A percentile compares a stretch with the other conserved stretches of the same genome.
phyloP scores from a whole-genome alignment of 1,140 invertebrate genomes.

The Drosophila pachea region DNA sequence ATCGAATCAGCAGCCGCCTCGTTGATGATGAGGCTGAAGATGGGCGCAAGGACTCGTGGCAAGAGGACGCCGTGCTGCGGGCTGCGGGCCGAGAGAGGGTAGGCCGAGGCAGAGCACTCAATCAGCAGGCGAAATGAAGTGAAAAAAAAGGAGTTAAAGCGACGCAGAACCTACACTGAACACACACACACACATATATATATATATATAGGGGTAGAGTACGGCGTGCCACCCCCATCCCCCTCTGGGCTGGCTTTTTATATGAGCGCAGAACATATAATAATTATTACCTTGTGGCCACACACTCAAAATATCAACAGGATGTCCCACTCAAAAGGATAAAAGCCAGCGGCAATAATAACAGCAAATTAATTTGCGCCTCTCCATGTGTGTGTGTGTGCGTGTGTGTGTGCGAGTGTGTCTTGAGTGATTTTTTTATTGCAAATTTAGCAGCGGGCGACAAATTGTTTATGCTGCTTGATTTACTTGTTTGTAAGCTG shows the following conservation, averaged over 20 bases:
- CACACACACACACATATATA: no score
- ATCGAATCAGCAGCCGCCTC: conserved; percentile 42
- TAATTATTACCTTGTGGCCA: conserved; percentile 58
- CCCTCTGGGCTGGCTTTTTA: conserved; percentile 19
- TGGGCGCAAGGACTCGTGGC: conserved; percentile 9
- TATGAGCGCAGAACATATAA: conserved; percentile 24
- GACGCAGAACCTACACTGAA: not conserved
- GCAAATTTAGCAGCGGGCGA: conserved; percentile 59
- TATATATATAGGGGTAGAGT: conserved; percentile 20
- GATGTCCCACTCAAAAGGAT: conserved; percentile 51
- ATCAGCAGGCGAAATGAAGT: conserved; percentile 36
- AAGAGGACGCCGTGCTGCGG: not conserved
- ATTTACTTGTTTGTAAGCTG: conserved; percentile 38
- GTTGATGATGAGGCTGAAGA: conserved; percentile 20
- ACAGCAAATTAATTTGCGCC: conserved; percentile 61
- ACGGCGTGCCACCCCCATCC: no score
- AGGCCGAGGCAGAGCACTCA: conserved; percentile 37
- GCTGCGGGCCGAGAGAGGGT: conserved; percentile 15
- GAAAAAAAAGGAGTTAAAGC: conserved; percentile 34
- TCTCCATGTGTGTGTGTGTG: conserved; percentile 30
- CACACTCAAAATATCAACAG: conserved; percentile 61
- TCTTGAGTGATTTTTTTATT: conserved; percentile 73
- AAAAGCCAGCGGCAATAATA: conserved; percentile 48
- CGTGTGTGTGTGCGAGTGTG: no score
- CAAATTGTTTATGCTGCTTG: conserved; percentile 71